Base-by-base conservation (phyloP, 1,140 invertebrate genomes). In the Pygmarrhopalites habei region DNA sequence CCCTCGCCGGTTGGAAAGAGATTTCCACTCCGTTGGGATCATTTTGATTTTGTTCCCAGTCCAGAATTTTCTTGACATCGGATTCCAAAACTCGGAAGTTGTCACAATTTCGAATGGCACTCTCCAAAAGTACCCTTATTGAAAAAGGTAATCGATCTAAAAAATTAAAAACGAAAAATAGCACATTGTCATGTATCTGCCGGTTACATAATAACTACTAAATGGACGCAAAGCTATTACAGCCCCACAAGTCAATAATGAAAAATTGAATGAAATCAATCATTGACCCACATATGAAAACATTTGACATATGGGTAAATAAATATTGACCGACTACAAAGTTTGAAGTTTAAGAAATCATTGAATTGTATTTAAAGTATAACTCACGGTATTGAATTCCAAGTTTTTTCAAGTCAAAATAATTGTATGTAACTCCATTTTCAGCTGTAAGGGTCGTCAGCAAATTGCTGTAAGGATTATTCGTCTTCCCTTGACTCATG, bases 81-180 rank as follows among this genome's bases (percentile, higher is more conserved):
- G 82, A 79, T 74, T 88, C 81, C 44, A 84, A 82, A 5, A 92
- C 83, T 75, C 95, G 90, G 74, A 98, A 97, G 71, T 91, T 88
- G 79, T 99, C 95, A 77, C 95, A 98, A 79, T 95, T 95, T 59
- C 96, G 79, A 0, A 99, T 85, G 30, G 92, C 92, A 7, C 94
- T 94, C 79, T 99, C 96, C 70, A 99, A 78, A 1, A 99, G 79
- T 7, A 98, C 86, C 73, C 93, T 81, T 57, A 99, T 89, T 3
- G 92, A 96, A 78, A 85, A 98, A 1, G 96, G 96, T n/a, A 98
- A 78, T 1, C 51, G 51, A 47, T 46, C 66, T 58, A 43, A 63
- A 30, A 66, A 51, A 23, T 29, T 55, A 5, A 59, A 23, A 49
- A 30, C 46, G n/a, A 56, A 51, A 51, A 12, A 23, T n/a, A n/a